Evolutionary conservation across 2,888 invertebrate species (phyloP).

Genomic region (Stenichneumon culpator): DNA sequence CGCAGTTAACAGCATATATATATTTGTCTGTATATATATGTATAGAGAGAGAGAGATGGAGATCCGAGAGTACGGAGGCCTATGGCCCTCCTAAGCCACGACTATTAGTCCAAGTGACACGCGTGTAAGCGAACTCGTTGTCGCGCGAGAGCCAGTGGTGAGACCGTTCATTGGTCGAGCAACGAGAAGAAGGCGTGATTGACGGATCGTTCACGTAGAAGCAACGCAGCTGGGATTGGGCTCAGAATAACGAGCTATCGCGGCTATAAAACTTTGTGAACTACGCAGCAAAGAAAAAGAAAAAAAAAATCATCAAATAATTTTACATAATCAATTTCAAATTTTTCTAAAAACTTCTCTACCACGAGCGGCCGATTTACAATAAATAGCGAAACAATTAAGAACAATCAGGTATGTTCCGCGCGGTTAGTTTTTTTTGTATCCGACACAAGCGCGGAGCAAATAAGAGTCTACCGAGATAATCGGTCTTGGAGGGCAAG

Average conservation of each 20-base stretch:
- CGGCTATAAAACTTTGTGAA: background rate
- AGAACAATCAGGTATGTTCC: background rate
- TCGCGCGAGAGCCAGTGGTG: conserved; percentile 29
- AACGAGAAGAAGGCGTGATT: conserved; percentile 64
- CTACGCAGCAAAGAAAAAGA: background rate
- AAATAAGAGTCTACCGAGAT: conserved; percentile 1
- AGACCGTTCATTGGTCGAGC: conserved; percentile 59
- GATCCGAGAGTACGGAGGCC: conserved; percentile 3
- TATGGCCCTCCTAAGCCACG: conserved; percentile 48
- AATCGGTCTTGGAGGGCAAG: conserved; percentile 21
- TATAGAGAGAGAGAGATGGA: background rate
- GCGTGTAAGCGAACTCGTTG: conserved; percentile 35
- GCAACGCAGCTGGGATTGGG: background rate
- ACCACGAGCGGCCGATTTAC: background rate
- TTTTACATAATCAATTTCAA: background rate
- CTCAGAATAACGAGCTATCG: background rate
- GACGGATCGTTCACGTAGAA: conserved; percentile 62
- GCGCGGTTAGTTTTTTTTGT: background rate
- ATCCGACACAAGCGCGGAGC: background rate
- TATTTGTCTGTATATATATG: background rate
- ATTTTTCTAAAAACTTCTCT: background rate
- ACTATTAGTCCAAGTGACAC: conserved; percentile 67
- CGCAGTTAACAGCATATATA: background rate
- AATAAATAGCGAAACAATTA: background rate
- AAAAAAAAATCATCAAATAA: background rate